phyloP scores from a whole-genome alignment of 2,113 vertebrate genomes.

The Rostratula benghalensis region DNA sequence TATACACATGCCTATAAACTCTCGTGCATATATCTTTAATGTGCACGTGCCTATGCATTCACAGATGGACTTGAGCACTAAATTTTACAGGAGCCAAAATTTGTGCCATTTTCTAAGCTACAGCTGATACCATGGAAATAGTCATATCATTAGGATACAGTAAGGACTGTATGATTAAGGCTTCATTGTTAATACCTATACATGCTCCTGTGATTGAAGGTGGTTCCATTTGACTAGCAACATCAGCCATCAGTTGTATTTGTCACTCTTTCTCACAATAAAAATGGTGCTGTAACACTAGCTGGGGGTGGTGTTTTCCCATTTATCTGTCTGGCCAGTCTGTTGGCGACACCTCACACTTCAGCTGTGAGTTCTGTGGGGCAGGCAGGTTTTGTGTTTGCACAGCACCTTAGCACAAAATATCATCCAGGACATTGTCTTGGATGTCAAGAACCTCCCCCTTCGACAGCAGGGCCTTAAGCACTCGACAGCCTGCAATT shows the following conservation, averaged over 20 bases:
- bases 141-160: not conserved
- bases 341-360: not conserved
- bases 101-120: not conserved
- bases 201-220: not conserved
- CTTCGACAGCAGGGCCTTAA: not conserved
- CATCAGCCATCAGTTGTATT: not conserved
- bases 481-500: rapidly evolving
- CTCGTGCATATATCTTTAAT: not conserved
- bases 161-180: not conserved
- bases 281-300: no score
- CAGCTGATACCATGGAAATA: not conserved
- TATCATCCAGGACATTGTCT: not conserved
- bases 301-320: not conserved
- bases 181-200: not conserved
- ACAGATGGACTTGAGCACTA: not conserved
- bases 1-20: not conserved
- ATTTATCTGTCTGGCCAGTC: not conserved
- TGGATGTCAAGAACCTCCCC: not conserved
- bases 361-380: not conserved
- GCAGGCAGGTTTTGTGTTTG: not conserved
- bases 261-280: not conserved
- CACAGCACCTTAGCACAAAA: not conserved
- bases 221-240: not conserved
- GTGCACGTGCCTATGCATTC: not conserved
- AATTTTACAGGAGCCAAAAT: not conserved